These are phyloP conservation scores for Alosa sapidissima DNA, from an alignment of 2,797 vertebrate genomes.

Conservation along the genomic window DNA sequence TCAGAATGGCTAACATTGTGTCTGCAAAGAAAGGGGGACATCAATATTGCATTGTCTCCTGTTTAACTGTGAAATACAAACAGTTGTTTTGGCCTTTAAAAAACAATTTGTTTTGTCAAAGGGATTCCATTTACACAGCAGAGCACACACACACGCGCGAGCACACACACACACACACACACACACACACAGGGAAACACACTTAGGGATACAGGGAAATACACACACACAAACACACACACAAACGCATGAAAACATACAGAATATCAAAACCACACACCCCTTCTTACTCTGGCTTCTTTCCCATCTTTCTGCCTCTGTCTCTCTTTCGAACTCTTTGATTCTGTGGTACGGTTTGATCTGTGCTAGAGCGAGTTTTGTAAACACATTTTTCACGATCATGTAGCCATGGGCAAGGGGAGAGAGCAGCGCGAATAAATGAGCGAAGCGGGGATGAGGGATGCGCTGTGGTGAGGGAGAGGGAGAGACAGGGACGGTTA, in stretches of 20 bases:
- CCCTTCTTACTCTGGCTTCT: conserved; percentile 57
- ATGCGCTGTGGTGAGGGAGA: conserved; percentile 57
- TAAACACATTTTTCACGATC: conserved; percentile 87
- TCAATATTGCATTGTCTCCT: conserved; percentile 73
- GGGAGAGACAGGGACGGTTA: conserved; percentile 63
- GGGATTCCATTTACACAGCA: conserved; percentile 43
- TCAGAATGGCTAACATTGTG: conserved; percentile 66
- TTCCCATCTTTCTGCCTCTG: conserved; percentile 66
- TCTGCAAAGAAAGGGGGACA: conserved; percentile 68
- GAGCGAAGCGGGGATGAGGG: conserved; percentile 49
- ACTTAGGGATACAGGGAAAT: not conserved
- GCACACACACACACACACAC: conserved; percentile 34
- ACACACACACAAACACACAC: conserved; percentile 7
- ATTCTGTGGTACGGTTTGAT: conserved; percentile 81
- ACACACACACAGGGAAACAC: conserved; percentile 34
- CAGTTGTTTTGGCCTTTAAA: conserved; percentile 71
- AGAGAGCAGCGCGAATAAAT: conserved; percentile 69
- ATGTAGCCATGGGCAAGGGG: conserved; percentile 84
- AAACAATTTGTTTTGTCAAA: conserved; percentile 69
- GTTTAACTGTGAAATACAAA: conserved; percentile 71
- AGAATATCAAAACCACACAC: conserved; percentile 73
- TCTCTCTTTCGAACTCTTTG: conserved; percentile 75
- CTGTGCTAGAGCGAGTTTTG: conserved; percentile 84
- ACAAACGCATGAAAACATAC: conserved; percentile 57
- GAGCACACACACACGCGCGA: not conserved